Evolutionary conservation across 2,888 invertebrate genomes (phyloP), one percentile per base, ranked within the genome.

Genomic region (Sarcophaga caerulescens): DNA sequence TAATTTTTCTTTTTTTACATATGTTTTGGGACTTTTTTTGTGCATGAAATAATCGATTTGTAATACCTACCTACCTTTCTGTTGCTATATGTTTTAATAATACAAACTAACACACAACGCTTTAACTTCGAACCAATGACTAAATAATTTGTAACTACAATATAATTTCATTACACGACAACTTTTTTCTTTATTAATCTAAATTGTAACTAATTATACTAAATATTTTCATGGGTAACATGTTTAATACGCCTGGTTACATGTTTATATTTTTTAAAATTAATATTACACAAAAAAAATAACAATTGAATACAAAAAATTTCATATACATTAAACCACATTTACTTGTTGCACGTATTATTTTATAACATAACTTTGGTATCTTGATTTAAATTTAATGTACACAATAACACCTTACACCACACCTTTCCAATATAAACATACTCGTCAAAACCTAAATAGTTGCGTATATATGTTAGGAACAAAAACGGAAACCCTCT

Each of bases 401-500:
- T 25, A 12, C 62, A 62, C 11, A 68, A 11, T 66, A 25, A 12
- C 44, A 45, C 70, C 1, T 12, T 14, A 52, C 12, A 52, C 12
- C 5, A 68, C 75, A 62, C 47, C 71, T 17, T 17, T 71, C 23
- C 6, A 21, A 73, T 47, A 45, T 47, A 75, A 62, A 60, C 78
- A 63, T 8, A 69, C 35, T 35, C 35, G 60, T 25, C 71, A 66
- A 85, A 70, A 60, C 19, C n/a, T 45, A 78, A 65, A 65, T 87
- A 87, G 85, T 85, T 85, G 79, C 85, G 73, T 66, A 87, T 59
- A 60, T 65, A 65, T 85, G 70, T 57, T 63, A 68, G 60, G 81
- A 73, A 81, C 81, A 84, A 86, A 84, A 87, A 89, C 88, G 88
- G 89, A 71, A 87, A 84, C 85, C 84, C 66, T 83, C 79, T 84